Conservation (phyloP, 2,888 invertebrate genomes). For the Steinernema scapterisci region DNA sequence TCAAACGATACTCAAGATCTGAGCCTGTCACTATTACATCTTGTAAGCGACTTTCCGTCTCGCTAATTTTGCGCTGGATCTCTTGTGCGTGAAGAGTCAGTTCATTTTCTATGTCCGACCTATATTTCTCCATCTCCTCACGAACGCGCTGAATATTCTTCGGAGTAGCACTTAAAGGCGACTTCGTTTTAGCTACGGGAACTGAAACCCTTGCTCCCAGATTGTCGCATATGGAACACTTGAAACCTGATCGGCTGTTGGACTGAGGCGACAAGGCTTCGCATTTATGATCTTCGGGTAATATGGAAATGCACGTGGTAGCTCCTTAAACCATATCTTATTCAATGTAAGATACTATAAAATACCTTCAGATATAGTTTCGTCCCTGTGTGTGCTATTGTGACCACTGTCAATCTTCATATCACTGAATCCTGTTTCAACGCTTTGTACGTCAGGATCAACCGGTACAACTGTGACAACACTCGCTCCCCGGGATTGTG, state of each 20-base stretch:
- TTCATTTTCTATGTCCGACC: slow-evolving; percentile 2
- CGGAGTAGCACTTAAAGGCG: not conserved
- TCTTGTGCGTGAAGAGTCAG: not conserved
- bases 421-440: no score
- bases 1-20: slow-evolving; percentile 12
- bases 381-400: not conserved
- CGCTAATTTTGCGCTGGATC: slow-evolving; percentile 13
- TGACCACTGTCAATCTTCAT: not conserved
- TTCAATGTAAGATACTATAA: not conserved
- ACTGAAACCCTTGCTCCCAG: not conserved
- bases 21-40: slow-evolving; percentile 11
- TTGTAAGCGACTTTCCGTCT: slow-evolving; percentile 2
- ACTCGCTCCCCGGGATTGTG: not conserved
- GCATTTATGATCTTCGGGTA: slow-evolving; percentile 2
- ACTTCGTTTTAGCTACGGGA: not conserved
- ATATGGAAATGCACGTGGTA: slow-evolving; percentile 10
- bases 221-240: not conserved
- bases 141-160: slow-evolving; percentile 5
- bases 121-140: slow-evolving; percentile 15
- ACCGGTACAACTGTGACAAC: slow-evolving; percentile 7
- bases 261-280: not conserved
- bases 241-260: not conserved
- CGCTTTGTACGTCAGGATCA: not conserved
- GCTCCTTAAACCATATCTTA: not conserved
- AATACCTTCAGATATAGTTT: not conserved